These are phyloP conservation scores for Macroglossus sobrinus DNA, from an alignment of 2,113 vertebrate genomes.

Conservation along the genomic window DNA sequence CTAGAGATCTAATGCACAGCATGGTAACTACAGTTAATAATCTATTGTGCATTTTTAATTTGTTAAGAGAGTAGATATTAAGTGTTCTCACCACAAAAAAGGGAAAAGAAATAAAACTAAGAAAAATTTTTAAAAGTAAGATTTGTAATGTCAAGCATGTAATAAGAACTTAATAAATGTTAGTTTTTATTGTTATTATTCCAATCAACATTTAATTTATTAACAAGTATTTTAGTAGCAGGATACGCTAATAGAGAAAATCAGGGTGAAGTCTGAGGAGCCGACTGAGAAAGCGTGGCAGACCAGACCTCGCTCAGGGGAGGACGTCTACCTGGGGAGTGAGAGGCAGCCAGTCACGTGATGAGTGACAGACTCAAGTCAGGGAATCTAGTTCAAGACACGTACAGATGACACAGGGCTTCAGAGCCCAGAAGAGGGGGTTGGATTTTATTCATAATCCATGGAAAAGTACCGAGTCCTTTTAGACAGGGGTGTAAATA, in stretches of 20 bases:
- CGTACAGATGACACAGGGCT: neutral
- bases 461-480: neutral
- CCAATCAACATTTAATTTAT: neutral
- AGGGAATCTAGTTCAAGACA: neutral
- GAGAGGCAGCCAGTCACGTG: neutral
- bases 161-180: neutral
- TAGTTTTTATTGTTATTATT: neutral
- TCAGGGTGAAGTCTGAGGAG: neutral
- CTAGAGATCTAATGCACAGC: neutral
- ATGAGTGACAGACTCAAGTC: neutral
- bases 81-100: neutral
- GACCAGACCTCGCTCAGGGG: neutral
- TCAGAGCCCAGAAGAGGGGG: neutral
- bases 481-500: neutral
- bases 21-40: neutral
- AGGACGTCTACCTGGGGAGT: neutral
- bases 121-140: neutral
- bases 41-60: neutral
- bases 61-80: neutral
- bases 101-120: neutral
- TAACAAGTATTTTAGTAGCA: neutral
- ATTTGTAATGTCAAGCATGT: neutral
- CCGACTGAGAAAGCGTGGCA: neutral
- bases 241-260: neutral
- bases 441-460: neutral